Conservation (phyloP, 53 echinoderm and acorn worm species). For the Holothuria leucospilota region DNA sequence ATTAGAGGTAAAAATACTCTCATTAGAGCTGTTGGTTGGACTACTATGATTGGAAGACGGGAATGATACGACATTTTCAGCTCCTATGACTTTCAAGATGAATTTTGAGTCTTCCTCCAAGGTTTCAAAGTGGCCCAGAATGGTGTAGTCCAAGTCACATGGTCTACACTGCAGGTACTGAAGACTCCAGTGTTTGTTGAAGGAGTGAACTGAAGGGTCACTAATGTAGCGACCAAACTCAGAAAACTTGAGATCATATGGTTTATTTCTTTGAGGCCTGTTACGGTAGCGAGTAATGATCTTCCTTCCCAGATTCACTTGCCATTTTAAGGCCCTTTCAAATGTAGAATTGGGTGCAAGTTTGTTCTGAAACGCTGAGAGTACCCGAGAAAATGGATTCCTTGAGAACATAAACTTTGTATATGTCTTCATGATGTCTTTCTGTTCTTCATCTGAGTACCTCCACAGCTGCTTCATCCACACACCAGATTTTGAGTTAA, state of each 20-base stretch:
- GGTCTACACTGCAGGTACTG: slow-evolving; percentile 55
- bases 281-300: slow-evolving; percentile 60
- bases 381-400: slow-evolving; percentile 67
- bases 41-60: slow-evolving; percentile 68
- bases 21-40: slow-evolving; percentile 67
- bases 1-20: slow-evolving; percentile 32
- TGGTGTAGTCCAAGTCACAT: slow-evolving; percentile 65
- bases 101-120: slow-evolving; percentile 59
- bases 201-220: background rate
- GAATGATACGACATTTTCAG: slow-evolving; percentile 65
- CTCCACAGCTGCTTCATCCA: slow-evolving; percentile 30
- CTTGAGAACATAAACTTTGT: slow-evolving; percentile 73
- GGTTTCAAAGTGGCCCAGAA: slow-evolving; percentile 71
- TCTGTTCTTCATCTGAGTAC: slow-evolving; percentile 1
- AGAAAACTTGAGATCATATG: slow-evolving; percentile 63
- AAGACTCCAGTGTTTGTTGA: slow-evolving; percentile 68
- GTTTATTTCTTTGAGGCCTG: background rate
- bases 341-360: slow-evolving; percentile 66
- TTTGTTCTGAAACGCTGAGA: slow-evolving; percentile 76
- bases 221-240: slow-evolving; percentile 63
- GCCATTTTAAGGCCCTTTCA: slow-evolving; percentile 36
- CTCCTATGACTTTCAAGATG: slow-evolving; percentile 54
- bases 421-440: slow-evolving; percentile 48
- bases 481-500: slow-evolving; percentile 44
- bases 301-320: slow-evolving; percentile 39